These are phyloP conservation scores for Chrysopa pallens DNA, from an alignment of 1,140 invertebrate genomes.

Conservation along the genomic window DNA sequence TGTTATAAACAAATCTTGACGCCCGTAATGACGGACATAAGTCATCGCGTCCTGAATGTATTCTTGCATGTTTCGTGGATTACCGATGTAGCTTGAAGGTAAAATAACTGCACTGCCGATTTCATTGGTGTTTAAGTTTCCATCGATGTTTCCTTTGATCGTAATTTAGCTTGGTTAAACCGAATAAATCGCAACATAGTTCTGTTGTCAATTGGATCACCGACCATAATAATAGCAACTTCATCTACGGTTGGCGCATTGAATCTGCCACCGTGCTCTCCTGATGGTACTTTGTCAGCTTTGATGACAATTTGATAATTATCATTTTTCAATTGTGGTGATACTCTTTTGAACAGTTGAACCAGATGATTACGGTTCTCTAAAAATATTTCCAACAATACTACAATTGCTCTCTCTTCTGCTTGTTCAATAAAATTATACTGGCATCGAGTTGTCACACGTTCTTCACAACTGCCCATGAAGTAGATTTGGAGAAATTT, in stretches of 20 bases:
- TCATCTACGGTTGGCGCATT: conserved; percentile 12
- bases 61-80: conserved; percentile 23
- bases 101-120: conserved; percentile 1
- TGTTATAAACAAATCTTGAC: conserved; percentile 25
- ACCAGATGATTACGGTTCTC: conserved; percentile 12
- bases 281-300: conserved; percentile 12
- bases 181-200: conserved; percentile 15
- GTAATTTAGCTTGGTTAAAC: conserved; percentile 15
- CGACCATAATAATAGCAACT: conserved; percentile 9
- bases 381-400: too few species aligned
- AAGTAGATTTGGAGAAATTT: conserved; percentile 27
- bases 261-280: conserved; percentile 10
- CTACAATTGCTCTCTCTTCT: too few species aligned
- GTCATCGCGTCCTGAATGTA: conserved; percentile 23
- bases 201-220: conserved; percentile 3
- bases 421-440: too few species aligned
- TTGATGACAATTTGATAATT: conserved; percentile 10
- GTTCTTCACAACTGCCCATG: conserved; percentile 9
- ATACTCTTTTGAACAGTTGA: conserved; percentile 11
- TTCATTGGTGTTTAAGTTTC: background rate
- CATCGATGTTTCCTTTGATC: conserved; percentile 4
- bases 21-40: conserved; percentile 20
- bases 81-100: conserved; percentile 14
- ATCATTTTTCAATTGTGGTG: conserved; percentile 7
- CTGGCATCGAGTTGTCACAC: too few species aligned